Evolutionary conservation across 1,140 invertebrate genomes (phyloP).

Genomic region (Hyposmocoma kahamanoa): DNA sequence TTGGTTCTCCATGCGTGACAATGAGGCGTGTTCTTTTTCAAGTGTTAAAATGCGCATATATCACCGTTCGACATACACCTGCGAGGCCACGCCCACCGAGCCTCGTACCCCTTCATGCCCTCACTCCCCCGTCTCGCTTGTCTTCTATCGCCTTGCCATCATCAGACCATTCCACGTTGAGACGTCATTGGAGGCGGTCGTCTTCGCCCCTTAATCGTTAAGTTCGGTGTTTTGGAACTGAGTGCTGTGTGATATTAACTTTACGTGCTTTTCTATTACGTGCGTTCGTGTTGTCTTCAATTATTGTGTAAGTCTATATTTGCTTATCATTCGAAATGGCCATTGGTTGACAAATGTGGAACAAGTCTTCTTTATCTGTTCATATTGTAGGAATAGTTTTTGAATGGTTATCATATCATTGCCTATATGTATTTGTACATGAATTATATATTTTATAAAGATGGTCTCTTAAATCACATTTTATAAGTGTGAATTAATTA

Average conservation of each 20-base stretch:
- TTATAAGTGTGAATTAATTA: not conserved
- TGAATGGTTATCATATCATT: no score
- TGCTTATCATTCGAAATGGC: no score
- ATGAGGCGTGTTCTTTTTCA: constrained; percentile 51
- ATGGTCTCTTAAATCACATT: not conserved
- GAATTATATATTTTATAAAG: not conserved
- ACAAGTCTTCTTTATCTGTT: no score
- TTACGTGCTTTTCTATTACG: constrained; percentile 24
- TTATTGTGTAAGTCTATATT: no score
- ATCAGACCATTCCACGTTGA: constrained; percentile 53
- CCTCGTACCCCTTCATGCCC: constrained; percentile 23
- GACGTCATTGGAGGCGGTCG: constrained; percentile 33
- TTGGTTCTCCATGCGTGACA: constrained; percentile 39
- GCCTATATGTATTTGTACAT: not conserved
- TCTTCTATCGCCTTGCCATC: constrained; percentile 42
- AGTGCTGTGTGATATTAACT: constrained; percentile 44
- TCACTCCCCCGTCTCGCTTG: constrained; percentile 25
- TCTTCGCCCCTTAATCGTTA: constrained; percentile 14
- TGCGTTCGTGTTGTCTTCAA: no score
- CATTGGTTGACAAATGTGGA: no score
- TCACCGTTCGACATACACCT: constrained; percentile 59
- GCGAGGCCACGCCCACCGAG: constrained; percentile 48
- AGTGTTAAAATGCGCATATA: constrained; percentile 62
- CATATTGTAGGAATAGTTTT: no score
- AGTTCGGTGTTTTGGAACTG: constrained; percentile 32